Evolutionary conservation across 2,888 invertebrate genomes (phyloP), one percentile per base, ranked within the genome.

Genomic region (Diadegma fenestrale): DNA sequence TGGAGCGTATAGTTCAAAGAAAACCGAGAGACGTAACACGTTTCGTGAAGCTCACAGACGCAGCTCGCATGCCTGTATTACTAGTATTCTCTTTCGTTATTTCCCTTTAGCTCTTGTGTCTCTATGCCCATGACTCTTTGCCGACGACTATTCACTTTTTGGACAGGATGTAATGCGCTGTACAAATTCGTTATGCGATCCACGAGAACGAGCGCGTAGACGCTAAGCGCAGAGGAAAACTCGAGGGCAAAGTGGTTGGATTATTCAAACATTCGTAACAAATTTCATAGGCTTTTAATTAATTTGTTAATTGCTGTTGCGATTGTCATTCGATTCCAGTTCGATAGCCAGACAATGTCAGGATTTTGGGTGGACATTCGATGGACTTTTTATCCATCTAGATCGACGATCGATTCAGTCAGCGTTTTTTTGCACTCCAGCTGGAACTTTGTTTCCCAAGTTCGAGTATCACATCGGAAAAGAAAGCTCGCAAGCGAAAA

Each of bases 401-500:
- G 45, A 72, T 81, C 33, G 45, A 68, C 17, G 68, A 43, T 64
- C 14, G 61, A 48, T 58, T 7, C 8, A 41, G 43, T 80, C n/a
- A 58, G 22, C 41, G 64, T 26, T 79, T 68, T 51, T 68, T 68
- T 54, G 37, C 37, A 26, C 41, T 64, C 30, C n/a, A 43, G 66
- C 37, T 73, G 54, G 78, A 84, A 84, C 78, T 83, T 84, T 81
- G 75, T 81, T 84, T 63, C 30, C 63, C 58, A 48, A 76, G 76
- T 43, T 68, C n/a, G 63, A 69, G 63, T 22, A 41, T 71, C 61
- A 43, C 45, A 58, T 17, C 8, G 30, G 69, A 10, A 58, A 68
- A 79, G 41, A 71, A 41, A 54, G 83, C 26, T 58, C 58, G n/a
- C n/a, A 58, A 58, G 58, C 26, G 26, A 58, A 26, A 58, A 14